Evolutionary conservation across 2,113 vertebrate species (phyloP), one percentile per base, ranked within the genome.

Genomic region (Coptodon rendalli): DNA sequence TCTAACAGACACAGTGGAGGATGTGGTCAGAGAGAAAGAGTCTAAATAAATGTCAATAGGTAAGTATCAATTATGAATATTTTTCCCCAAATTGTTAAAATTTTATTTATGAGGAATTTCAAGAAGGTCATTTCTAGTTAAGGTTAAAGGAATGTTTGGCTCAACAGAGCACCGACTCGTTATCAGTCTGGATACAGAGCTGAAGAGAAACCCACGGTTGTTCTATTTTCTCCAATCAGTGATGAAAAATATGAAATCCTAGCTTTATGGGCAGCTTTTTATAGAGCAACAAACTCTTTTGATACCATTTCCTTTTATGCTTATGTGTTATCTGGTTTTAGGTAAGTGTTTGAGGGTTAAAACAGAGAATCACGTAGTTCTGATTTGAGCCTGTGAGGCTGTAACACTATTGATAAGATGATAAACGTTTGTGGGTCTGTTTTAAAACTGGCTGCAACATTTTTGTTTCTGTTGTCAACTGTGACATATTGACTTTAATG

Each of bases 1-100:
- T 63, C 59, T 63, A 1, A 63, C 0, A 63, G 59, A 63, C 17
- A 19, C 31, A 63, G 0, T n/a, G 59, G 6, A 36, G 59, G 59
- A 36, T 63, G 59, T 63, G 31, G 36, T 63, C 59, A 36, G 59
- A 63, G 59, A 63, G 31, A 63, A n/a, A 36, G 31, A 12, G 31
- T 63, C 4, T 63, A 63, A 63, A 63, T 12, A 63, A 63, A 36
- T 63, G 36, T 63, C 27, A 31, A 2, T 17, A 61, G 27, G 27
- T 1, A 57, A 57, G 24, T 17, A 61, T 61, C 59, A 63, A 36
- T 63, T 36, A 5, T 3, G 31, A 66, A 36, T 66, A 2, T 66
- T 66, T 36, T 63, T 19, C 2, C 2, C 9, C 61, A 66, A 36
- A 63, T 63, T 31, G 61, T 38, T 66, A 66, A 36, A 66, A n/a